Evolutionary conservation across 2,888 invertebrate genomes (phyloP), one percentile per base, ranked within the genome.

Genomic region (Cephus pulcher): DNA sequence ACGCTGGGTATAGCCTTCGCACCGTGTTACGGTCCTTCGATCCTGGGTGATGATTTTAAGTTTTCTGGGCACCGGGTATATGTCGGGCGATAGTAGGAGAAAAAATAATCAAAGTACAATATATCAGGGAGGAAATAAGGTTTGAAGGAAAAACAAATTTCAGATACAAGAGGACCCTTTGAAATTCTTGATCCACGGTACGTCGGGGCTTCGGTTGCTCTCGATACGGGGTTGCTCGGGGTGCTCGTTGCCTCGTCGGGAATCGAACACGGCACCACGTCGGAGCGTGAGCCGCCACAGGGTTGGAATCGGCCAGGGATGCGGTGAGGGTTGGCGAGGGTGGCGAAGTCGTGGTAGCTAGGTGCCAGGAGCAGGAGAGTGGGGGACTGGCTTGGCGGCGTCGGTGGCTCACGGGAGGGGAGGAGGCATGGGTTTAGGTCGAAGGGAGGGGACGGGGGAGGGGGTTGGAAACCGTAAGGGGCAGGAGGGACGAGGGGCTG

Each of bases 211-310:
- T 56, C 2, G 23, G 23, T 23, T 9, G 9, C 23, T 34, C 71
- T 71, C 71, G 71, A 32, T 71, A 71, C 71, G 71, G 71, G 71
- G 71, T 12, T 71, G 34, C 71, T 34, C 32, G 74, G 73, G 34
- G 30, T 34, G 75, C 74, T 76, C 81, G 83, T 69, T 80, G 81
- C 77, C 81, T 83, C 79, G 84, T 82, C 81, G 81, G 78, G 81
- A 86, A 88, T 88, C 86, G 84, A 86, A 83, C 84, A 83, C 79
- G 83, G 80, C 82, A 83, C 80, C 79, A 82, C 81, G 83, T 78
- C 81, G 81, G 74, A 81, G 82, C 81, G 80, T 81, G 82, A 81
- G 82, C 77, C 80, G 78, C 80, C 81, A 78, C 78, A 34, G 71
- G 71, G 71, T 32, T 30, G 71, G 15, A 71, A 34, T 71, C 71